These are phyloP conservation scores for Enteromius afrohamiltoni DNA, from an alignment of 2,797 vertebrate genomes.

Conservation along the genomic window DNA sequence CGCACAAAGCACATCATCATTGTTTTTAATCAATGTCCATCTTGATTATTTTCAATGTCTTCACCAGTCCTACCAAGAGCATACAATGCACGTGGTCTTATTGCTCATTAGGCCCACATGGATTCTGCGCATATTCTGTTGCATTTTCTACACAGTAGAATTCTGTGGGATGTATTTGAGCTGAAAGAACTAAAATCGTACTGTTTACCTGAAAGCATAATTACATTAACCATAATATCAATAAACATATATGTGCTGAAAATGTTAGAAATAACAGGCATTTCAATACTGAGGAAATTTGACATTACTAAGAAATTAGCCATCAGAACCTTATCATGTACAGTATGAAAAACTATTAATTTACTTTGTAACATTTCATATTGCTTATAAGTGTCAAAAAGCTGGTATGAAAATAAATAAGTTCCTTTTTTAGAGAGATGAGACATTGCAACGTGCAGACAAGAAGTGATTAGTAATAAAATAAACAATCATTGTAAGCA, in stretches of 20 bases:
- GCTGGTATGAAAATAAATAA: background rate
- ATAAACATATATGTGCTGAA: background rate
- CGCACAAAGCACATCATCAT: slow-evolving; percentile 58
- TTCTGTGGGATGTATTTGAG: slow-evolving; percentile 1
- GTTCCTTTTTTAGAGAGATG: background rate
- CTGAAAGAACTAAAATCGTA: background rate
- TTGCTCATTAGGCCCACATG: background rate
- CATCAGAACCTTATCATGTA: background rate
- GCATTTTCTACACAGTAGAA: slow-evolving; percentile 5
- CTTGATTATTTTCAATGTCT: slow-evolving; percentile 49
- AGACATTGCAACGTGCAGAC: slow-evolving; percentile 32
- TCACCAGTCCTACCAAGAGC: slow-evolving; percentile 20
- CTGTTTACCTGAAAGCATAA: background rate
- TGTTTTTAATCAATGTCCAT: slow-evolving; percentile 54
- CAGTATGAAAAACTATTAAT: background rate
- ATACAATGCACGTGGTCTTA: slow-evolving; percentile 1
- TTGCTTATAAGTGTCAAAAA: background rate
- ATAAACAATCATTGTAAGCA: slow-evolving; percentile 37
- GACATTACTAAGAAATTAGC: background rate
- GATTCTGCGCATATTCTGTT: background rate
- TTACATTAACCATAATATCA: background rate
- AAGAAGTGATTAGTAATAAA: slow-evolving; percentile 27
- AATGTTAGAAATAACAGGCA: background rate
- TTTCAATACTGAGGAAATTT: background rate
- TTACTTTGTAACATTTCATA: background rate